phyloP scores from a whole-genome alignment of 2,113 vertebrate species.

The Cervus canadensis region DNA sequence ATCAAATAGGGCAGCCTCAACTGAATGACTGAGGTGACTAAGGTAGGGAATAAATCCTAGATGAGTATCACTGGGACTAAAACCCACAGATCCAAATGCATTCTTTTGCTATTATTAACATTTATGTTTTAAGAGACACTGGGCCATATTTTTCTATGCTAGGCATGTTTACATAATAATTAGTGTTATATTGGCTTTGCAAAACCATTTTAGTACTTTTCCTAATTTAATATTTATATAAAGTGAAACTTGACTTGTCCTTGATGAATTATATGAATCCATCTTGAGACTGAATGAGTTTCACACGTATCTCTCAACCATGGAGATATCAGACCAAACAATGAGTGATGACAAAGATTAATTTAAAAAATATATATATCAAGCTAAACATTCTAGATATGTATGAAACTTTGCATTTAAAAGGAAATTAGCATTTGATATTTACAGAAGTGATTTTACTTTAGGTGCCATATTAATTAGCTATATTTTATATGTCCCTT shows the following conservation, averaged over 20 bases:
- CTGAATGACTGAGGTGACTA: background rate
- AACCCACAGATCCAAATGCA: background rate
- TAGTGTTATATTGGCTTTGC: background rate
- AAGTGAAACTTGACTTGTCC: background rate
- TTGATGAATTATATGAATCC: background rate
- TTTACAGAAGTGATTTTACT: background rate
- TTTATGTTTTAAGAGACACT: background rate
- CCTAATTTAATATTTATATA: background rate
- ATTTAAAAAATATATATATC: background rate
- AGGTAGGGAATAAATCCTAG: background rate
- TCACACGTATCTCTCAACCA: background rate
- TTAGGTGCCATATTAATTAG: background rate
- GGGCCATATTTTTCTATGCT: background rate
- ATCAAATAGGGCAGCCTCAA: background rate
- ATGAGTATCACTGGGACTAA: background rate
- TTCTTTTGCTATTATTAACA: background rate
- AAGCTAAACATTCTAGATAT: background rate
- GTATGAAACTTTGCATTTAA: background rate
- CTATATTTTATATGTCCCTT: background rate
- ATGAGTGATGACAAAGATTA: background rate
- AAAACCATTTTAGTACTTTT: background rate
- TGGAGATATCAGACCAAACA: background rate
- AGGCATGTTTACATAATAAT: background rate
- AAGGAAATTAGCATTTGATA: background rate
- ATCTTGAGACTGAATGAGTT: background rate